Base-by-base conservation (phyloP, 2,888 invertebrate genomes). In the Chydorus sphaericus region DNA sequence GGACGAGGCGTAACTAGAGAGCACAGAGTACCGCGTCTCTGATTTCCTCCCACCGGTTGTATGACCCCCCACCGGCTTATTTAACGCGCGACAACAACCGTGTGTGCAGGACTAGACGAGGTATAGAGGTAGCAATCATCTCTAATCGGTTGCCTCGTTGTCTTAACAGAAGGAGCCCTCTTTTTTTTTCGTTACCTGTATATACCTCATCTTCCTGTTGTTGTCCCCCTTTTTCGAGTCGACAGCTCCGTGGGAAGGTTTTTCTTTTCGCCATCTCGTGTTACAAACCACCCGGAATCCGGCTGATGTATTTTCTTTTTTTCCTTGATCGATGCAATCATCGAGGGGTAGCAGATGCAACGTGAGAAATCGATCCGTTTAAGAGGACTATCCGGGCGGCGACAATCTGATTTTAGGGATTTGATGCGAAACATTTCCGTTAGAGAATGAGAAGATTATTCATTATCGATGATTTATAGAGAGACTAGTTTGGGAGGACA, bases 121-220 rank as follows among this genome's bases (percentile, higher is more conserved):
- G 44, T n/a, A 44, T 26, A 28, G 44, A 18, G 44, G 44, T 44
- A 44, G 44, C 44, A 44, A 44, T 44, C 44, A 44, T 44, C 44
- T 28, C 28, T 44, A 44, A 44, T 44, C 44, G 44, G 20, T 44
- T 44, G 44, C 44, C 44, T 44, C 44, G 44, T 44, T 44, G 20
- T 39, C 16, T 39, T 16, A 4, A 14, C 7, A 14, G 7, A 39
- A 39, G n/a, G n/a, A n/a, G n/a, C n/a, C 39, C 39, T 39, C 20
- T 39, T 16, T 39, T 5, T 39, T 20, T 5, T 20, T n/a, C 7
- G 23, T 44, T 44, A 44, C 44, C 44, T 44, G 38, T 3, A 26
- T 26, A 4, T 7, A 4, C 14, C n/a, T 36, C 23, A 16, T 16
- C 44, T 44, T 44, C 44, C 44, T 44, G 44, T 44, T 44, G 1